These are phyloP conservation scores for Drosophila rhopaloa DNA, from an alignment of 1,140 invertebrate species.

Conservation along the genomic window DNA sequence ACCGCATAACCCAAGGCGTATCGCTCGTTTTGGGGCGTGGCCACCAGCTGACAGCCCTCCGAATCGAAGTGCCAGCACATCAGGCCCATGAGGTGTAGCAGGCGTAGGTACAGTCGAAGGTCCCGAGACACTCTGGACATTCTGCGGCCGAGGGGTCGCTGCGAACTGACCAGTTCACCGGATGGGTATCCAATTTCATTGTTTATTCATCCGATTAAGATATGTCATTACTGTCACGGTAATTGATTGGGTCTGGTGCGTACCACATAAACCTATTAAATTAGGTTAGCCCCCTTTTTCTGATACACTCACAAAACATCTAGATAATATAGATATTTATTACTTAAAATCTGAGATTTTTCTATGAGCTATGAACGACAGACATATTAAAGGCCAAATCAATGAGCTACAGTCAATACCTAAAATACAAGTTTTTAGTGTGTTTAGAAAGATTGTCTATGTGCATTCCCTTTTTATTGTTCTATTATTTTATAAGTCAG, in stretches of 20 bases:
- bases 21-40: constrained; percentile 28
- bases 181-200: constrained; percentile 21
- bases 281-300: not conserved
- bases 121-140: constrained; percentile 51
- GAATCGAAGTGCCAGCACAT: constrained; percentile 48
- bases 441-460: too few species aligned
- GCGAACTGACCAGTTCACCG: constrained; percentile 28
- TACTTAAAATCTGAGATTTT: too few species aligned
- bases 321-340: too few species aligned
- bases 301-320: not conserved
- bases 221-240: constrained; percentile 9
- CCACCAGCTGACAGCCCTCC: constrained; percentile 23
- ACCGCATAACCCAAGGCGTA: constrained; percentile 38
- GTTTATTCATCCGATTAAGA: constrained; percentile 7
- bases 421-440: too few species aligned
- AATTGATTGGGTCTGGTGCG: constrained; percentile 17
- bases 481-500: too few species aligned
- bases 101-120: constrained; percentile 45
- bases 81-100: constrained; percentile 45
- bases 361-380: too few species aligned
- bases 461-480: too few species aligned
- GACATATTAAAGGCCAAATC: too few species aligned
- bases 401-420: too few species aligned
- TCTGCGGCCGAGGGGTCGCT: constrained; percentile 13
- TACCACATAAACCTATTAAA: not conserved